Base-by-base conservation (phyloP, 2,797 vertebrate species). In the Helostoma temminkii region DNA sequence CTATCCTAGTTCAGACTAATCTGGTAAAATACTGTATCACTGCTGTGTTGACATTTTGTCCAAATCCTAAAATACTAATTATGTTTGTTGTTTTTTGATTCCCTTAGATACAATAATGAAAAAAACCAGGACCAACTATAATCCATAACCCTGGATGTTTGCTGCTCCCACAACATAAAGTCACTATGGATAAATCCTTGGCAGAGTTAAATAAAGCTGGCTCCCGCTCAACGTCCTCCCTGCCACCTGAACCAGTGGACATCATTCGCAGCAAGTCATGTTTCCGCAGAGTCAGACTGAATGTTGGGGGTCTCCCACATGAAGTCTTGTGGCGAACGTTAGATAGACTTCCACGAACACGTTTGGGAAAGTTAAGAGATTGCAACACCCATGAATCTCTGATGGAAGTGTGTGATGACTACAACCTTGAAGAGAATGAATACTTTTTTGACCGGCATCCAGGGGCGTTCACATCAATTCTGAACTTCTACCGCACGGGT, bases 371-470 rank as follows among this genome's bases (percentile, higher is more conserved):
- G 85, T 92, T 99, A 61, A 93, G 96, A 66, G 97, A 98, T 80
- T 97, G 97, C 93, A 96, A 96, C 91, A 96, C 94, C 5, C 97
- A 99, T 1, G 97, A 99, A 43, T 91, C 96, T 10, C 94, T 99
- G 64, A 97, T 99, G 95, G 96, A 99, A 74, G 95, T 98, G 77
- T 99, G 98, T 15, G 98, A 99, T 5, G 98, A 99, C 91, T 99
- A 99, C 93, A 98, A 94, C 92, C 93, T 98, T 21, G 97, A 99
- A 48, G 97, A 99, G 90, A 99, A 99, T 0, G 97, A 99, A 77
- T 99, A 98, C 91, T 99, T 99, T 89, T 99, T 99, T 2, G 98
- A 99, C 86, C 93, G 98, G 57, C 98, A 99, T 65, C 97, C 98
- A 0, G 98, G 98, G 63, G 98, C 98, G 6, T 99, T 99, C 90